These are phyloP conservation scores for Cremastinae sp. DNA, from an alignment of 2,888 invertebrate genomes.

Conservation along the genomic window DNA sequence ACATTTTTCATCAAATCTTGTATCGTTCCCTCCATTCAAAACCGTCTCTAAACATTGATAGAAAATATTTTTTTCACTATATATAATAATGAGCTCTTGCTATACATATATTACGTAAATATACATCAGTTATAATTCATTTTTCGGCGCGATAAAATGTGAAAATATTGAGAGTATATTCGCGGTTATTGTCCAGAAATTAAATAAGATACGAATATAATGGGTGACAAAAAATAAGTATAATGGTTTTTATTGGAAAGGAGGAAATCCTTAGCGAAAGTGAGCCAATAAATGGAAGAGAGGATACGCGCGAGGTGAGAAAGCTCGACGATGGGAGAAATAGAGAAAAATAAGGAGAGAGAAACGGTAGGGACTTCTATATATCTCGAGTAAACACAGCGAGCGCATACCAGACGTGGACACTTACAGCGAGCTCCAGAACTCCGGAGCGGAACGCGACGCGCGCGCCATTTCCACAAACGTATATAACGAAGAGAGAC, in stretches of 20 bases:
- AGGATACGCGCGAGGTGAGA: conserved; percentile 40
- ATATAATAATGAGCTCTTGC: too few relatives aligned
- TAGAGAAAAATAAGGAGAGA: conserved; percentile 46
- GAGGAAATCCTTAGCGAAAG: conserved; percentile 41
- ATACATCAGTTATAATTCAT: too few relatives aligned
- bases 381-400: conserved; percentile 71
- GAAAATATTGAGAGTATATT: too few relatives aligned
- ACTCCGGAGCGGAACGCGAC: conserved; percentile 55
- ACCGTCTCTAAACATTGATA: too few relatives aligned
- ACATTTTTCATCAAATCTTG: conserved; percentile 1
- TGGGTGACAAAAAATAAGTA: too few relatives aligned
- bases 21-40: conserved; percentile 6
- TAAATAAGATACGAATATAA: too few relatives aligned
- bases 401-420: conserved; percentile 73
- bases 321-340: conserved; percentile 24
- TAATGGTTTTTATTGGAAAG: too few relatives aligned
- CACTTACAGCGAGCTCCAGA: conserved; percentile 70
- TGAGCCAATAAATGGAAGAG: conserved; percentile 48
- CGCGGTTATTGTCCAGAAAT: too few relatives aligned
- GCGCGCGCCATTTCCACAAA: background rate
- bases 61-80: too few relatives aligned
- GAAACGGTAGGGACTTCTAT: conserved; percentile 69
- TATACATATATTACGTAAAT: too few relatives aligned
- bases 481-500: conserved; percentile 29
- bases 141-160: too few relatives aligned